These are phyloP conservation scores for Pipra filicauda DNA, from an alignment of 2,113 vertebrate genomes.

Conservation along the genomic window DNA sequence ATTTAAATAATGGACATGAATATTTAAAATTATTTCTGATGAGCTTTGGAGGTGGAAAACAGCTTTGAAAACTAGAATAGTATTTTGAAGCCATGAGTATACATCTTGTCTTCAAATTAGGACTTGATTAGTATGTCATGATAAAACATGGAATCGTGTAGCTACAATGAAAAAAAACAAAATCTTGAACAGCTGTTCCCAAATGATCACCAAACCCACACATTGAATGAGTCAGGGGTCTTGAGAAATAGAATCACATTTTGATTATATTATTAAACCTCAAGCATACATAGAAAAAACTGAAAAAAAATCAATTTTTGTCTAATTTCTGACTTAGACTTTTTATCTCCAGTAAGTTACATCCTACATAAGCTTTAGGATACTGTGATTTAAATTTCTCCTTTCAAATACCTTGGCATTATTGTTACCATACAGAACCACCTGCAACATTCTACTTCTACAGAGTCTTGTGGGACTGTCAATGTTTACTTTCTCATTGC, in stretches of 20 bases:
- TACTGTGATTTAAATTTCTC: neutral
- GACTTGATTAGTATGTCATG: neutral
- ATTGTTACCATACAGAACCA: neutral
- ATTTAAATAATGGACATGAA: neutral
- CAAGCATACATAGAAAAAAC: neutral
- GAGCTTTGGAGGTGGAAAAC: neutral
- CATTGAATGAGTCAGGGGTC: neutral
- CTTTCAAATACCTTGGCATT: neutral
- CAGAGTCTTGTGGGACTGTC: neutral
- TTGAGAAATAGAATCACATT: neutral
- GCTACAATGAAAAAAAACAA: neutral
- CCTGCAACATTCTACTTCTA: neutral
- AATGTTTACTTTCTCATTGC: neutral
- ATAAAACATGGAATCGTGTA: neutral
- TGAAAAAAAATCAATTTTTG: neutral
- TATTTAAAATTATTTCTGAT: neutral
- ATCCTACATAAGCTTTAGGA: neutral
- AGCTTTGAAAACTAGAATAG: neutral
- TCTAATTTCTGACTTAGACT: neutral
- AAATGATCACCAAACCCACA: neutral
- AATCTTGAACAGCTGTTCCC: neutral
- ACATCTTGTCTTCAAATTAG: neutral
- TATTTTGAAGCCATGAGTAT: neutral
- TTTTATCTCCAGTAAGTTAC: neutral
- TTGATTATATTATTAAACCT: neutral